These are phyloP conservation scores for Solenopsis invicta DNA, from an alignment of 1,140 invertebrate species.

Conservation along the genomic window DNA sequence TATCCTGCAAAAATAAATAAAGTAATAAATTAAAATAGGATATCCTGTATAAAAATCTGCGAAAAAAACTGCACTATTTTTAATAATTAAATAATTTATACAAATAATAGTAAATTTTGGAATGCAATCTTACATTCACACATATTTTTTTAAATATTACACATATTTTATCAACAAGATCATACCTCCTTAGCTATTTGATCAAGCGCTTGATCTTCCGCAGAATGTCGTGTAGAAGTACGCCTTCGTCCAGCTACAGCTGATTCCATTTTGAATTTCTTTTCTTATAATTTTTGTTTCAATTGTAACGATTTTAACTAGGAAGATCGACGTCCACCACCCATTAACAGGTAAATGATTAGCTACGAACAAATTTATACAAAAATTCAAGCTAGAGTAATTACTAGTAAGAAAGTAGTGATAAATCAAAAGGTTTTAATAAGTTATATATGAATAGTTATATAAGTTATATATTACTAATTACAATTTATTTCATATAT, in stretches of 20 bases:
- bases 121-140: slow-evolving; percentile 13
- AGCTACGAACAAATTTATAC: slow-evolving; percentile 48
- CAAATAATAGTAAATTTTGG: not conserved
- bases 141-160: slow-evolving; percentile 16
- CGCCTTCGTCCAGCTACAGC: slow-evolving; percentile 91
- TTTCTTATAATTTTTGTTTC: slow-evolving; percentile 44
- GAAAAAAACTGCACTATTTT: not conserved
- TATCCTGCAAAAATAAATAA: too few relatives aligned
- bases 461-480: too few relatives aligned
- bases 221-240: slow-evolving; percentile 91
- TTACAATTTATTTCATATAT: slow-evolving; percentile 1
- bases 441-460: too few relatives aligned
- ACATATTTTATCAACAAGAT: slow-evolving; percentile 32
- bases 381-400: slow-evolving; percentile 23
- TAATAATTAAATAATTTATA: slow-evolving; percentile 26
- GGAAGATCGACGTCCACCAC: slow-evolving; percentile 67
- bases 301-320: slow-evolving; percentile 53
- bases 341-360: slow-evolving; percentile 71
- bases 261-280: slow-evolving; percentile 87
- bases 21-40: too few relatives aligned
- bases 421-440: not conserved
- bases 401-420: not conserved
- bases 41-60: not conserved
- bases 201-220: slow-evolving; percentile 95
- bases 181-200: slow-evolving; percentile 96